Conservation (phyloP, 2,888 invertebrate species). For the Gonocerus acuteangulatus region DNA sequence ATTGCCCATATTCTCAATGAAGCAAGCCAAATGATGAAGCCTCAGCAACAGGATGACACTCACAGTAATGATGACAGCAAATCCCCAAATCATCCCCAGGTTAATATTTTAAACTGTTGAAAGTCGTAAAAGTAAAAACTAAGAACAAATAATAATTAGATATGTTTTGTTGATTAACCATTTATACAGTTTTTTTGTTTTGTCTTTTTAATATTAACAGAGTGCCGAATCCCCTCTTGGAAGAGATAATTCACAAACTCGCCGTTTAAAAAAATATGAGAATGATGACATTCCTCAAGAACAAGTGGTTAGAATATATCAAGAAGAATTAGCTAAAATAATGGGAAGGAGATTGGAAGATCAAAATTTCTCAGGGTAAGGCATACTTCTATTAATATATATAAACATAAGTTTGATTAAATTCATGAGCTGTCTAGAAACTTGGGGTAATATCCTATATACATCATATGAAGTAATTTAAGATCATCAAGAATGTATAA, state of each 20-base stretch:
- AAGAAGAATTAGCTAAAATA: slow-evolving; percentile 87
- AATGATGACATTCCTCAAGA: slow-evolving; percentile 94
- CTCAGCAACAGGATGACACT: slow-evolving; percentile 54
- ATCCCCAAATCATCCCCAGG: slow-evolving; percentile 51
- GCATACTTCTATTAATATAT: neutral
- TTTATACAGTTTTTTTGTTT: neutral
- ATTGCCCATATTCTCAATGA: slow-evolving; percentile 89
- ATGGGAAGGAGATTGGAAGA: slow-evolving; percentile 71
- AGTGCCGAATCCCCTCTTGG: slow-evolving; percentile 61
- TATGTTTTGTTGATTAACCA: neutral
- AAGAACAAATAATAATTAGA: neutral
- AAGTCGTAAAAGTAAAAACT: neutral
- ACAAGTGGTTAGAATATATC: slow-evolving; percentile 88
- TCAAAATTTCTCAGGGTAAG: slow-evolving; percentile 41
- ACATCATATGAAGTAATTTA: no score
- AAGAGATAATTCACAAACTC: slow-evolving; percentile 59
- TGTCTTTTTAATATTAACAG: slow-evolving; percentile 22
- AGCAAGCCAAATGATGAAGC: slow-evolving; percentile 82
- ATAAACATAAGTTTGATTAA: neutral
- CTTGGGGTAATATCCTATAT: no score
- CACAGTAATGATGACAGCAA: slow-evolving; percentile 76
- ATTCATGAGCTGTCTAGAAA: no score
- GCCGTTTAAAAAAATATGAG: slow-evolving; percentile 76
- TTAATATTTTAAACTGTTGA: slow-evolving; percentile 28
- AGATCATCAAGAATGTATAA: neutral